Evolutionary conservation across 2,113 vertebrate genomes (phyloP).

Genomic region (Otolemur garnettii): DNA sequence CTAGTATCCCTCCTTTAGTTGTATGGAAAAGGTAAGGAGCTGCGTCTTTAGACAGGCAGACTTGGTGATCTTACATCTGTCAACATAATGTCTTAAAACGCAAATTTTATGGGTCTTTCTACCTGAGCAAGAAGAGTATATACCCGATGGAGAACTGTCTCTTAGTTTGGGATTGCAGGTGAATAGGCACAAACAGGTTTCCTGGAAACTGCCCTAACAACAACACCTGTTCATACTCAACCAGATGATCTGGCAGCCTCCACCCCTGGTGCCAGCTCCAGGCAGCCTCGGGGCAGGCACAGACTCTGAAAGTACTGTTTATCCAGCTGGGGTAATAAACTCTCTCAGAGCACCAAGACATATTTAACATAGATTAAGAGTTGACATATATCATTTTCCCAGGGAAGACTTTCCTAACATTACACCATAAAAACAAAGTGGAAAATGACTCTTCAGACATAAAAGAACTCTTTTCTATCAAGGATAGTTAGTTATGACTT

Average conservation of each 20-base stretch:
- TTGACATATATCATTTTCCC: constrained; percentile 5
- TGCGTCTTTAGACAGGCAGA: neutral
- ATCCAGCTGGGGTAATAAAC: constrained; percentile 31
- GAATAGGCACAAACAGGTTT: neutral
- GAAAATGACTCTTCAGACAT: neutral
- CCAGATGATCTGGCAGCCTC: neutral
- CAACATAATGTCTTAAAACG: neutral
- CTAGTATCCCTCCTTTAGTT: neutral
- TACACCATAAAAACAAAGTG: neutral
- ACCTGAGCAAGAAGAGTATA: neutral
- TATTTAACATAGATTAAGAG: neutral
- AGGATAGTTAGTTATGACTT: neutral
- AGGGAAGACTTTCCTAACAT: constrained; percentile 5
- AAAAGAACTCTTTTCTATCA: neutral
- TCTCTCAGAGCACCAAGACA: neutral
- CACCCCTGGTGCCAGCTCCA: neutral
- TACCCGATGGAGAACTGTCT: neutral
- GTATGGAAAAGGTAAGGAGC: neutral
- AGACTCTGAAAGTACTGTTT: neutral
- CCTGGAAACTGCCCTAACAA: neutral
- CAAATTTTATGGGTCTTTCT: neutral
- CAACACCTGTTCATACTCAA: neutral
- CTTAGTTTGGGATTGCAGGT: neutral
- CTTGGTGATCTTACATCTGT: neutral
- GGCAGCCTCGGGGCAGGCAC: neutral